A percentile compares a stretch with the other conserved stretches of the same genome.
phyloP scores from a whole-genome alignment of 1,140 invertebrate species.

The Euura saliciscinereae region DNA sequence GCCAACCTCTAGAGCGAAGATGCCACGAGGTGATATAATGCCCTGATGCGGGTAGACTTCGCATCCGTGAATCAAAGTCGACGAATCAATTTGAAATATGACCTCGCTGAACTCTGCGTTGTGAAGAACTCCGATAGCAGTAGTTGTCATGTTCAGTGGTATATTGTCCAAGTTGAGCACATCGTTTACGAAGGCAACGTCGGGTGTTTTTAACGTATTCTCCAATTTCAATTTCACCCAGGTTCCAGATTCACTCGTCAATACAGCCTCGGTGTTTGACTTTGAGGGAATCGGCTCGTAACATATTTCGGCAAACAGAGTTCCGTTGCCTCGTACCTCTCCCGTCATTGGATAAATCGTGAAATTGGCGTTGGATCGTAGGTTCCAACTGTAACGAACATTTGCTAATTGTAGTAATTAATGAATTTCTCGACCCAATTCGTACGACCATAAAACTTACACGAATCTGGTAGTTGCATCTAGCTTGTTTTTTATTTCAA shows the following conservation, averaged over 20 bases:
- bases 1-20: constrained; percentile 22
- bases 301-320: constrained; percentile 19
- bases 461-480: constrained; percentile 22
- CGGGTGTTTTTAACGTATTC: constrained; percentile 1
- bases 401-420: background rate
- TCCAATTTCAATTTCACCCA: constrained; percentile 18
- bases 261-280: constrained; percentile 14
- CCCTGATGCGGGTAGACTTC: constrained; percentile 31
- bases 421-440: background rate
- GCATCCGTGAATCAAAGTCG: constrained; percentile 23
- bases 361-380: constrained; percentile 27
- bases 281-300: constrained; percentile 23
- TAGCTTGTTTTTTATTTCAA: constrained; percentile 33
- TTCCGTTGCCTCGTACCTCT: constrained; percentile 26
- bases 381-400: constrained; percentile 30
- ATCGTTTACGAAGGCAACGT: constrained; percentile 21
- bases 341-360: constrained; percentile 32
- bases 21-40: constrained; percentile 31
- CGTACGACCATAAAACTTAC: constrained; percentile 13
- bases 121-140: constrained; percentile 21
- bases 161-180: constrained; percentile 27
- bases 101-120: constrained; percentile 30
- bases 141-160: constrained; percentile 32
- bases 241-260: constrained; percentile 26
- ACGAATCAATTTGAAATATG: constrained; percentile 28